phyloP scores from a whole-genome alignment of 2,888 invertebrate genomes.

The Agrochola lota region DNA sequence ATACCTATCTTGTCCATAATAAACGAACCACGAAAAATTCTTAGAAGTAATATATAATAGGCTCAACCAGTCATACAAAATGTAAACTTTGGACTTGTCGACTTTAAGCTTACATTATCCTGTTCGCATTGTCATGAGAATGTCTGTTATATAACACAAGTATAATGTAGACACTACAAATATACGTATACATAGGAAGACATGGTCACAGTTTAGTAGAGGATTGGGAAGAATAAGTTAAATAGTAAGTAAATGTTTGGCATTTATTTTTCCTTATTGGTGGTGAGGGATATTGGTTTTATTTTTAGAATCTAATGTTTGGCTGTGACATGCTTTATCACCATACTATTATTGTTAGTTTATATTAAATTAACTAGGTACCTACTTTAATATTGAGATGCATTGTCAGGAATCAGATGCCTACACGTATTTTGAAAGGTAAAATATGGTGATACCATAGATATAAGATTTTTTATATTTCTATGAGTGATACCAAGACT shows the following conservation, averaged over 20 bases:
- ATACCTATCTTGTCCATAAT: background rate
- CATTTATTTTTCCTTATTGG: background rate
- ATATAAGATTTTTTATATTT: too few relatives aligned
- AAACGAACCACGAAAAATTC: background rate
- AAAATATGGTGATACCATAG: too few relatives aligned
- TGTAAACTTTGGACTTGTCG: slow-evolving; percentile 37
- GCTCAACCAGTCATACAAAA: background rate
- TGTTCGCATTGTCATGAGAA: slow-evolving; percentile 58
- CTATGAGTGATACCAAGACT: too few relatives aligned
- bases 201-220: background rate
- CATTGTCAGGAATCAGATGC: too few relatives aligned
- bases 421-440: too few relatives aligned
- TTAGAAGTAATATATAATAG: slow-evolving; percentile 7
- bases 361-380: too few relatives aligned
- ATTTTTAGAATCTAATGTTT: too few relatives aligned
- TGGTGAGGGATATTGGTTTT: too few relatives aligned
- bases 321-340: too few relatives aligned
- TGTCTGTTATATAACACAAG: slow-evolving; percentile 15
- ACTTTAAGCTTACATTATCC: slow-evolving; percentile 45
- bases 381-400: too few relatives aligned
- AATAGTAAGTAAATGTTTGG: background rate
- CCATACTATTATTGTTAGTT: too few relatives aligned
- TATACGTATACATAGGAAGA: background rate
- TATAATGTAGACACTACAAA: background rate
- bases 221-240: background rate